phyloP scores from a whole-genome alignment of 2,113 vertebrate species.

The Planiliza haematocheilus region DNA sequence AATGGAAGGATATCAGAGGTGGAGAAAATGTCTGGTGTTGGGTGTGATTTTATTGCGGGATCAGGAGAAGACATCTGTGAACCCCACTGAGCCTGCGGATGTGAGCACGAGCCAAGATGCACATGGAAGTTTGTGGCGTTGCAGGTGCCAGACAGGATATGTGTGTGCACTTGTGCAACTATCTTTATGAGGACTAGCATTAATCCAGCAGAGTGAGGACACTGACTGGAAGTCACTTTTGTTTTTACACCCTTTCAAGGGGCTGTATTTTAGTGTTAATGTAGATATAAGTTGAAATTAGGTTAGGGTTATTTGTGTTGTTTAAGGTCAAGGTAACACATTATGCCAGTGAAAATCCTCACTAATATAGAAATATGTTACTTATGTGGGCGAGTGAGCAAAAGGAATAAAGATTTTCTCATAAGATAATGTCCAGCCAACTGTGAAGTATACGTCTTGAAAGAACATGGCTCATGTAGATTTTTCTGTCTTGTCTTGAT shows the following conservation, averaged over 20 bases:
- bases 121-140: slow-evolving; percentile 42
- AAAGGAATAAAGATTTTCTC: slow-evolving; percentile 1
- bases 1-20: slow-evolving; percentile 39
- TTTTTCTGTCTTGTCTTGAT: background rate
- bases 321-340: background rate
- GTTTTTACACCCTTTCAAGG: background rate
- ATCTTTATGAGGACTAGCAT: slow-evolving; percentile 1
- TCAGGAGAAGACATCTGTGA: slow-evolving; percentile 65
- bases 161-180: slow-evolving; percentile 2
- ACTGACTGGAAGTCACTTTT: background rate
- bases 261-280: background rate
- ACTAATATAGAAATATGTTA: background rate
- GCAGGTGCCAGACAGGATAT: slow-evolving; percentile 50
- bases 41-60: slow-evolving; percentile 30
- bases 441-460: slow-evolving; percentile 17
- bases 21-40: slow-evolving; percentile 34
- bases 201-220: background rate
- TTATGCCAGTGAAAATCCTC: background rate
- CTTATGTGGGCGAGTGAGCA: background rate
- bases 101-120: slow-evolving; percentile 56
- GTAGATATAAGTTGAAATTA: background rate
- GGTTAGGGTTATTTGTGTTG: background rate
- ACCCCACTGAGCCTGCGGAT: slow-evolving; percentile 57
- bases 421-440: background rate
- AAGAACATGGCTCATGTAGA: background rate